Percentiles rank a stretch among this genome's conserved stretches.
phyloP scores from a whole-genome alignment of 2,113 vertebrate species.

The Damaliscus lunatus region DNA sequence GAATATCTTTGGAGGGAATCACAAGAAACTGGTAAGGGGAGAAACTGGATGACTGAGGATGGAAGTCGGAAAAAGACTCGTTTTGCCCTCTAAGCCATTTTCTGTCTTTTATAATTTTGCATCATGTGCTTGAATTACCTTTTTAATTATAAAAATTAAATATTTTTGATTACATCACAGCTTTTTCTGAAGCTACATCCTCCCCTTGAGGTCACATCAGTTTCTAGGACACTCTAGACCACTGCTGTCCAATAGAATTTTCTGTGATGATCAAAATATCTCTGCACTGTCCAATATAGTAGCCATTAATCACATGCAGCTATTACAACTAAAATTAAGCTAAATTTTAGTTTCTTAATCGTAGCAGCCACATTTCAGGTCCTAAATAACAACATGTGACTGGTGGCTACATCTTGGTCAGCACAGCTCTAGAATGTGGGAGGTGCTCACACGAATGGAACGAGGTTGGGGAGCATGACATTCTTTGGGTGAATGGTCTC shows the following conservation, averaged over 20 bases:
- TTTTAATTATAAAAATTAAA: not conserved
- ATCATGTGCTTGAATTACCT: not conserved
- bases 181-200: not conserved
- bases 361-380: not conserved
- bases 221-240: not conserved
- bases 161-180: not conserved
- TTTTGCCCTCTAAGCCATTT: not conserved
- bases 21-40: not conserved
- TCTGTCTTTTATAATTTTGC: conserved; percentile 6
- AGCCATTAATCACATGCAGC: not conserved
- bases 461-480: not conserved
- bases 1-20: not conserved
- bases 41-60: not conserved
- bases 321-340: not conserved
- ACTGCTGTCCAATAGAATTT: not conserved
- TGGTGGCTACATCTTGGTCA: not conserved
- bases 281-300: not conserved
- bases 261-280: not conserved
- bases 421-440: not conserved
- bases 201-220: too few relatives aligned
- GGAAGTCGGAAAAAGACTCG: not conserved
- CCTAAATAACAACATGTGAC: not conserved
- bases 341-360: not conserved
- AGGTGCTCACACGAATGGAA: not conserved
- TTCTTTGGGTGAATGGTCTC: not conserved